phyloP scores from a whole-genome alignment of 2,797 vertebrate species.

The Valencia hispanica region DNA sequence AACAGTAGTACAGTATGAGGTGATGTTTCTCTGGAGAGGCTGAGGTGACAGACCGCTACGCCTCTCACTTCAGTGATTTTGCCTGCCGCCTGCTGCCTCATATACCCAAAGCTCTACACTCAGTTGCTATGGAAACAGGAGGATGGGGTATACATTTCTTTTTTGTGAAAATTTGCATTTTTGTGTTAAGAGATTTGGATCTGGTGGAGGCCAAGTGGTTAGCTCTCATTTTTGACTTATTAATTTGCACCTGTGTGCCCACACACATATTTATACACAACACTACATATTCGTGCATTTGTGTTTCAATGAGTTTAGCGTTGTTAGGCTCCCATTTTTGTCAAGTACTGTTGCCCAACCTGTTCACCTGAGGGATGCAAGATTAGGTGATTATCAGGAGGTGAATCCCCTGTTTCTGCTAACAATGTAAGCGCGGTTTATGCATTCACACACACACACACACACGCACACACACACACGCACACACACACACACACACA shows the following conservation, averaged over 20 bases:
- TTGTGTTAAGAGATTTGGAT: constrained; percentile 27
- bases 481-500: not conserved
- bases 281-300: constrained; percentile 3
- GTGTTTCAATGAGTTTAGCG: constrained; percentile 21
- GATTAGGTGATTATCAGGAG: constrained; percentile 71
- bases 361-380: constrained; percentile 64
- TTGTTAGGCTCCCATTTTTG: constrained; percentile 39
- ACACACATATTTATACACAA: constrained; percentile 12
- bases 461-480: constrained; percentile 8
- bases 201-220: constrained; percentile 12
- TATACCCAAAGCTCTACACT: constrained; percentile 71
- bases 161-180: constrained; percentile 66
- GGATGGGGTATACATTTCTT: constrained; percentile 74
- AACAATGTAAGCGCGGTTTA: constrained; percentile 51
- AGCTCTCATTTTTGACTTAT: constrained; percentile 33
- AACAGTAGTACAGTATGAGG: constrained; percentile 72
- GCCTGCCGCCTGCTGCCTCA: constrained; percentile 66
- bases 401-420: constrained; percentile 65
- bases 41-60: constrained; percentile 74
- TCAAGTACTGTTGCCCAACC: constrained; percentile 59
- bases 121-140: constrained; percentile 85
- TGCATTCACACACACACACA: not conserved
- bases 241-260: constrained; percentile 20
- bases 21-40: constrained; percentile 64
- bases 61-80: constrained; percentile 72